A percentile compares a stretch with the other conserved stretches of the same genome.
These are phyloP conservation scores for Hanleya hanleyi DNA, from an alignment of 2,888 invertebrate genomes.

Conservation along the genomic window DNA sequence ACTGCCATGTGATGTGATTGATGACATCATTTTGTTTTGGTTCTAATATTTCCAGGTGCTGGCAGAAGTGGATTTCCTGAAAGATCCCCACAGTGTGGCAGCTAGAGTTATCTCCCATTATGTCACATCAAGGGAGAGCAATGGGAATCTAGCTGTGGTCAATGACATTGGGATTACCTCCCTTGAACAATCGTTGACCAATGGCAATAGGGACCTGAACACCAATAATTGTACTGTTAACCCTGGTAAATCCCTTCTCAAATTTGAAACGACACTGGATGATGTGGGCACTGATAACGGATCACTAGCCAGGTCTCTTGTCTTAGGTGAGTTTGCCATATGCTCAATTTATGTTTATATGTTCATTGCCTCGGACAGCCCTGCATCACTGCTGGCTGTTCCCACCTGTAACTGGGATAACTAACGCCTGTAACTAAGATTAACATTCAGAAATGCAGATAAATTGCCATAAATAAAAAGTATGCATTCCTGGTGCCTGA, in stretches of 20 bases:
- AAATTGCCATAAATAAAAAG: no score
- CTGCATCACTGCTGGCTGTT: no score
- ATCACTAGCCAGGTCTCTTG: slow-evolving; percentile 57
- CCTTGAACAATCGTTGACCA: no score
- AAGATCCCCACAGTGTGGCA: slow-evolving; percentile 39
- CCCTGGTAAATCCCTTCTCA: neutral
- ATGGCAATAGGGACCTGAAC: neutral
- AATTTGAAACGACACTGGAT: neutral
- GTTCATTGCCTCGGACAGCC: no score
- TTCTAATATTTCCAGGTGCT: slow-evolving; percentile 41
- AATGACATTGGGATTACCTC: neutral
- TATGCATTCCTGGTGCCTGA: no score
- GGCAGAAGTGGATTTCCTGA: slow-evolving; percentile 34
- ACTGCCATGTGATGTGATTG: no score
- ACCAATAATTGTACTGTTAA: neutral
- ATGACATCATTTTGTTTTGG: no score
- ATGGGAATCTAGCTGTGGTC: neutral
- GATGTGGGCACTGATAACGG: slow-evolving; percentile 61
- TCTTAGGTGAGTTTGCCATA: slow-evolving; percentile 54
- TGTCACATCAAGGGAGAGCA: neutral
- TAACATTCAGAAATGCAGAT: no score
- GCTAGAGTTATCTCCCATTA: slow-evolving; percentile 2
- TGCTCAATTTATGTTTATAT: neutral
- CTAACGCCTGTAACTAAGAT: no score
- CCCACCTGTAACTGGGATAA: no score